These are phyloP conservation scores for Cheilinus undulatus DNA, from an alignment of 2,113 vertebrate genomes.

Conservation along the genomic window DNA sequence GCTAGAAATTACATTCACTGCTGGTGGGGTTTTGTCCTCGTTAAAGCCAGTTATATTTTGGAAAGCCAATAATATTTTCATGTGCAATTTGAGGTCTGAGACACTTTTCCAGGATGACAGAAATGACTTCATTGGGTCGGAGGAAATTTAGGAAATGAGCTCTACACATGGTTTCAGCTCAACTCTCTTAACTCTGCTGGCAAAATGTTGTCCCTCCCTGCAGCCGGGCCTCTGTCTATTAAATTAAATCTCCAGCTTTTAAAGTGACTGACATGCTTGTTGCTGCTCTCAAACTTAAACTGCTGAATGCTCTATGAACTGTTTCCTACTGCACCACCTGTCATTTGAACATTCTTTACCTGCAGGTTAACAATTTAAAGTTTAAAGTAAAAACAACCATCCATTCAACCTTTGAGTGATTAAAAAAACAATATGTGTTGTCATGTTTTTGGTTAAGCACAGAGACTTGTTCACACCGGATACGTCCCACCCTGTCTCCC, in stretches of 20 bases:
- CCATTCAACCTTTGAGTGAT: slow-evolving; percentile 11
- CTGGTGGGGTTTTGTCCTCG: background rate
- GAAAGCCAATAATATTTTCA: background rate
- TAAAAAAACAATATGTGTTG: slow-evolving; percentile 24
- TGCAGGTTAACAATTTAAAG: background rate
- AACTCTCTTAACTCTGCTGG: slow-evolving; percentile 35
- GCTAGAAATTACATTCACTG: background rate
- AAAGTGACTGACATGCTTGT: slow-evolving; percentile 20
- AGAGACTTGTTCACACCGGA: slow-evolving; percentile 32
- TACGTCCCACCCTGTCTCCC: slow-evolving; percentile 25
- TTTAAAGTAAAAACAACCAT: background rate
- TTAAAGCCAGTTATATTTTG: background rate
- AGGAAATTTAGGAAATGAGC: slow-evolving; percentile 52
- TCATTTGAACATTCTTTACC: background rate
- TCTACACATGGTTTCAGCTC: slow-evolving; percentile 38
- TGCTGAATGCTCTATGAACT: background rate
- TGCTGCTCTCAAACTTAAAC: slow-evolving; percentile 2
- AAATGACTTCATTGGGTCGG: slow-evolving; percentile 42
- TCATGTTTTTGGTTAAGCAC: slow-evolving; percentile 46
- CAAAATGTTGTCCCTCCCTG: slow-evolving; percentile 41
- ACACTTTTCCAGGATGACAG: slow-evolving; percentile 18
- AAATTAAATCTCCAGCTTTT: slow-evolving; percentile 47
- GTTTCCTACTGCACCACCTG: background rate
- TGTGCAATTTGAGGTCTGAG: slow-evolving; percentile 7
- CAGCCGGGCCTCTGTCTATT: slow-evolving; percentile 29